Conservation (phyloP, 1,140 invertebrate species). For the Pseudomyrmex flavicornis region DNA sequence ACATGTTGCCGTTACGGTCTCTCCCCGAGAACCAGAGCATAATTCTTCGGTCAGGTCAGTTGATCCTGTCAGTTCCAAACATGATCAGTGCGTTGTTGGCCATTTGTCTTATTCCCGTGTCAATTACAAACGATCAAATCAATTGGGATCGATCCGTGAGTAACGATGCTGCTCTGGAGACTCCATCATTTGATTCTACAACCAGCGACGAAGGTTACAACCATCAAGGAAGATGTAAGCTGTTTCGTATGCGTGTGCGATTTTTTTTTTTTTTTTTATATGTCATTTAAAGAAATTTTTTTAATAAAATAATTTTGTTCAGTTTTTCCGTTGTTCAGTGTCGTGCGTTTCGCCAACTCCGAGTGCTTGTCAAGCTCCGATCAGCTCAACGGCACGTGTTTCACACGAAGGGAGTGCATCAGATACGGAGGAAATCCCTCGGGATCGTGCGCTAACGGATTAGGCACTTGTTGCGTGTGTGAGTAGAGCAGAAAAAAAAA, state of each 20-base stretch:
- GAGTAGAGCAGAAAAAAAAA: constrained; percentile 80
- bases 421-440: constrained; percentile 89
- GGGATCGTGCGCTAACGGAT: constrained; percentile 89
- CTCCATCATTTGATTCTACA: background rate
- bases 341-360: constrained; percentile 90
- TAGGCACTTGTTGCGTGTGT: constrained; percentile 92
- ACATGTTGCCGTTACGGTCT: constrained; percentile 68
- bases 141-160: constrained; percentile 25
- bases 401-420: constrained; percentile 90
- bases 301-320: constrained; percentile 42
- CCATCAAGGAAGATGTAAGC: constrained; percentile 72
- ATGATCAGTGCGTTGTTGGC: constrained; percentile 71
- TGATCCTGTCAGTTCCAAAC: constrained; percentile 40
- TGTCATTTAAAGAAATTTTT: background rate
- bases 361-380: constrained; percentile 86
- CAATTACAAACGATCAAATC: constrained; percentile 65
- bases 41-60: constrained; percentile 49
- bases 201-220: constrained; percentile 55
- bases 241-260: background rate
- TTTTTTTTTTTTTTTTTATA: background rate
- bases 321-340: constrained; percentile 90
- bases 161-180: constrained; percentile 17
- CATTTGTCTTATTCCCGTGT: constrained; percentile 64
- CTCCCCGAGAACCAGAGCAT: constrained; percentile 6
- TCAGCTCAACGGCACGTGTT: constrained; percentile 90